Conservation (phyloP, 2,113 vertebrate genomes). For the Brachypodius melanocephalos region DNA sequence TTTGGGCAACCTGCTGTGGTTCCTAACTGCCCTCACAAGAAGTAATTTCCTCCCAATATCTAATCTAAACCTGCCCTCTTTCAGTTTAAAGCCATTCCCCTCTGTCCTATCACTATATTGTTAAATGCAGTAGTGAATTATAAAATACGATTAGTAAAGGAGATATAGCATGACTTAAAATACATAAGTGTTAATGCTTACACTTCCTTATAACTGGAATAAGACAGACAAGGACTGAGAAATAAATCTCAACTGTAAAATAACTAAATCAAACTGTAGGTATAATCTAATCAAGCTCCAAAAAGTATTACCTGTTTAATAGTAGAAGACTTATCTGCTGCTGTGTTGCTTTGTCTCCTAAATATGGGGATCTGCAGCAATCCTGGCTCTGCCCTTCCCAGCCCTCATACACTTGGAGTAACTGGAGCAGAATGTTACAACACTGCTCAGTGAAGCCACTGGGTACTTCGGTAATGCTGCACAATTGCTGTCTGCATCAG, state of each 20-base stretch:
- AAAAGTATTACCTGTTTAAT: background rate
- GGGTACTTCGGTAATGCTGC: background rate
- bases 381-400: background rate
- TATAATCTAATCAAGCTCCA: background rate
- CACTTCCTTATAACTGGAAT: background rate
- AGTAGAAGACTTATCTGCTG: background rate
- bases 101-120: no score
- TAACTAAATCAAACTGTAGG: background rate
- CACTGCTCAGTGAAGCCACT: background rate
- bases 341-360: background rate
- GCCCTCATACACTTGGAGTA: rapidly evolving
- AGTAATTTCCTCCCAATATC: background rate
- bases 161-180: background rate
- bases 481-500: background rate
- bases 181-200: rapidly evolving
- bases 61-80: background rate
- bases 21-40: background rate
- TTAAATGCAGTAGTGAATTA: background rate
- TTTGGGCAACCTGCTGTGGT: background rate
- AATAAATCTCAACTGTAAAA: background rate
- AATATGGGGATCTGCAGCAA: background rate
- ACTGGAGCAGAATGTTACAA: background rate
- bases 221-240: background rate
- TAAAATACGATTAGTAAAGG: background rate
- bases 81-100: background rate